A percentile compares a stretch with the other conserved stretches of the same genome.
phyloP scores from a whole-genome alignment of 2,113 vertebrate species.

The Carassius gibelio region DNA sequence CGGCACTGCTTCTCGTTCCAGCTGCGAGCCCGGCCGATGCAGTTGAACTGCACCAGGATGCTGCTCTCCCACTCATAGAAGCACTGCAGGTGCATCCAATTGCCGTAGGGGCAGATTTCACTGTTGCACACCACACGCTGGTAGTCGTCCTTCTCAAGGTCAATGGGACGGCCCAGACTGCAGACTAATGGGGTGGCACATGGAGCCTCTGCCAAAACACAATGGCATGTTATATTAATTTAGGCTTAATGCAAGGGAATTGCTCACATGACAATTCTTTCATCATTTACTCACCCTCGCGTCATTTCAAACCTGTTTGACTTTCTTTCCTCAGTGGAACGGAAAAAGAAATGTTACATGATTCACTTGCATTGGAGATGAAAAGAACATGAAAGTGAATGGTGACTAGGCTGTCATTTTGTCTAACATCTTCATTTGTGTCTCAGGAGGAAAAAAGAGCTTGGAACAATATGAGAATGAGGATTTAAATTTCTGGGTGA shows the following conservation, averaged over 20 bases:
- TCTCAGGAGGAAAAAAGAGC: neutral
- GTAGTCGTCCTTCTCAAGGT: constrained; percentile 97
- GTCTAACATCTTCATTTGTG: neutral
- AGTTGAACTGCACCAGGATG: constrained; percentile 97
- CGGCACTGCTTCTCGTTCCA: constrained; percentile 99
- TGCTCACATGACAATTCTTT: neutral
- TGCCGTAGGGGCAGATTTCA: constrained; percentile 89
- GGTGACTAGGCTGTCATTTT: neutral
- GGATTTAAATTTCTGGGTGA: neutral
- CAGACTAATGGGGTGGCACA: constrained; percentile 95
- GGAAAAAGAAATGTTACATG: neutral
- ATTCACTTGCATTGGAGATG: neutral
- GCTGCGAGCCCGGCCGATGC: constrained; percentile 93
- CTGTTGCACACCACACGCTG: constrained; percentile 98
- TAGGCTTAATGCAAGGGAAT: neutral
- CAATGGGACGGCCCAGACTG: constrained; percentile 84
- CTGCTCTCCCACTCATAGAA: constrained; percentile 99
- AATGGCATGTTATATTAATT: constrained; percentile 43
- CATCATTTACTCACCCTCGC: neutral
- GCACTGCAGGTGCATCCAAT: constrained; percentile 98
- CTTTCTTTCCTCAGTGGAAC: neutral
- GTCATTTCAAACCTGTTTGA: neutral
- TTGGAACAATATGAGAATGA: neutral
- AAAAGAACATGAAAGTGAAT: neutral
- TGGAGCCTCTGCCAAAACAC: constrained; percentile 80